Evolutionary conservation across 2,797 vertebrate genomes (phyloP).

Genomic region (Chromobotia macracanthus): DNA sequence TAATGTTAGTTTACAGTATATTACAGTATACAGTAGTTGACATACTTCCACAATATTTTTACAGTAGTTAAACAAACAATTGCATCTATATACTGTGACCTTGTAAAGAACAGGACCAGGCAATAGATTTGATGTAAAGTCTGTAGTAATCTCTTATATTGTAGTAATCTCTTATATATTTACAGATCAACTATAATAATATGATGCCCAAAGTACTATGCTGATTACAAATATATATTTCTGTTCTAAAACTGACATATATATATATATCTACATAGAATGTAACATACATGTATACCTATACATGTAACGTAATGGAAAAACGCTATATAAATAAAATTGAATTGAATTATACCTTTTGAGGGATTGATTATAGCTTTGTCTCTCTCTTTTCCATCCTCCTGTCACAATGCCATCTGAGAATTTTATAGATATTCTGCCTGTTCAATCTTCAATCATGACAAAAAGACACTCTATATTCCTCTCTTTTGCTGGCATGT

Average conservation of each 20-base stretch:
- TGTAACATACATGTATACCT: no score
- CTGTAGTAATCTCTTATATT: background rate
- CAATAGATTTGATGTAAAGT: background rate
- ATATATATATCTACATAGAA: no score
- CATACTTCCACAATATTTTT: background rate
- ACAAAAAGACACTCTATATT: conserved; percentile 5
- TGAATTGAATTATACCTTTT: no score
- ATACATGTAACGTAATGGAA: no score
- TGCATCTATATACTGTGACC: no score
- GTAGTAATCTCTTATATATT: background rate
- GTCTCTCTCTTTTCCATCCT: conserved; percentile 7
- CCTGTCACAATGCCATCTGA: background rate
- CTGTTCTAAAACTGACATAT: no score
- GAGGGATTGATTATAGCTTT: no score
- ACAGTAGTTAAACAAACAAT: background rate
- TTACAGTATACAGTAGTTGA: background rate
- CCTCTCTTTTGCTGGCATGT: background rate
- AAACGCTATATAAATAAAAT: no score
- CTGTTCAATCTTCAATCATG: conserved; percentile 28
- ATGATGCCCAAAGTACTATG: background rate
- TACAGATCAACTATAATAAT: background rate
- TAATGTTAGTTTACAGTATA: background rate
- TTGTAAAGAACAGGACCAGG: background rate
- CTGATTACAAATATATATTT: background rate
- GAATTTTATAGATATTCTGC: conserved; percentile 5